These are phyloP conservation scores for Pegea sp. DNA, from an alignment of 23 tunicate species.

Conservation along the genomic window DNA sequence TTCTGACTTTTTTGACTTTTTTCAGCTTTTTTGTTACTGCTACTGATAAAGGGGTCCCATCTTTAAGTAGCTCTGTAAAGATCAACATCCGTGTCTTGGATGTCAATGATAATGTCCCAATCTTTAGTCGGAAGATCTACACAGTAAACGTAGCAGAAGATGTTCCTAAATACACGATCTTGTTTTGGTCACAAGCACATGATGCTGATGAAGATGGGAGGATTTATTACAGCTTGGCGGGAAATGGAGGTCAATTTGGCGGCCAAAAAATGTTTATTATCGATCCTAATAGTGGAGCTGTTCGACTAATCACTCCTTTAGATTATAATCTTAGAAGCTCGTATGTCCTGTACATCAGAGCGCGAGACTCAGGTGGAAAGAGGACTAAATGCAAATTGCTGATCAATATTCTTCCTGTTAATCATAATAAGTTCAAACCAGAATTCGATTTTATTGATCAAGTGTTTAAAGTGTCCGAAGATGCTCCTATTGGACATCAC, in stretches of 20 bases:
- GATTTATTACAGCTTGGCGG: background rate
- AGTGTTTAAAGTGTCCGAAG: background rate
- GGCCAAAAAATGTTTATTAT: background rate
- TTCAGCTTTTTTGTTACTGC: background rate
- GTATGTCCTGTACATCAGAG: background rate
- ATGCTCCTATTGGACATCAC: background rate
- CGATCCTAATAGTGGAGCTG: background rate
- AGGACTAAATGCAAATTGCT: background rate
- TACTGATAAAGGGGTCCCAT: background rate
- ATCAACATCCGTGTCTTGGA: background rate
- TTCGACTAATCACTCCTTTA: background rate
- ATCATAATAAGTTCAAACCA: too few species aligned
- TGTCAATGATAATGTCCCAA: background rate
- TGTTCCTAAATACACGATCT: background rate
- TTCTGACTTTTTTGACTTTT: background rate
- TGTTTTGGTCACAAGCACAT: background rate
- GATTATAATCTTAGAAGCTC: background rate
- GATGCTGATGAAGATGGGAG: background rate
- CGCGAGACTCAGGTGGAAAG: background rate
- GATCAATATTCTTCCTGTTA: background rate
- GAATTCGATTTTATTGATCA: too few species aligned
- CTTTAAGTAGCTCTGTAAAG: background rate
- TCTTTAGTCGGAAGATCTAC: background rate
- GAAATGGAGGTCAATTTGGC: background rate
- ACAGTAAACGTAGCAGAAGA: background rate